These are phyloP conservation scores for Kryptolebias ocellatus DNA, from an alignment of 2,797 vertebrate species.

Conservation along the genomic window DNA sequence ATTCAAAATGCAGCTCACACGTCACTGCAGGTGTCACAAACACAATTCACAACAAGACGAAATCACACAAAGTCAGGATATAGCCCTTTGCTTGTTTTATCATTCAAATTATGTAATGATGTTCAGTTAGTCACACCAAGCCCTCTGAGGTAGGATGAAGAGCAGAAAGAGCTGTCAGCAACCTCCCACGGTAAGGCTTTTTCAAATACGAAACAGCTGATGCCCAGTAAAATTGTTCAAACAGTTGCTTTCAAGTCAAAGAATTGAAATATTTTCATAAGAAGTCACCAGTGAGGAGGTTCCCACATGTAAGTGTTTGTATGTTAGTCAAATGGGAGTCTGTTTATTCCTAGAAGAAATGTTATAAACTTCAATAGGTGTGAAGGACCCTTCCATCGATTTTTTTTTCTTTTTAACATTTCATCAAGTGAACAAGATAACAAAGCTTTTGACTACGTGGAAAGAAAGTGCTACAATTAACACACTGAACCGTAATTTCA, in stretches of 20 bases:
- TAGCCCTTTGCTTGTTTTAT: constrained; percentile 3
- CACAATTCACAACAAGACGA: neutral
- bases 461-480: too few relatives aligned
- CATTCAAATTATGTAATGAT: neutral
- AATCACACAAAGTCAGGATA: neutral
- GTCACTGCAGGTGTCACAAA: neutral
- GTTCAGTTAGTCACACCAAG: constrained; percentile 1
- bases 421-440: too few relatives aligned
- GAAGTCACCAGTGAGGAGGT: neutral
- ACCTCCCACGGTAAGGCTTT: neutral
- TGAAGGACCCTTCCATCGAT: neutral
- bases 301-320: too few relatives aligned
- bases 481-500: too few relatives aligned
- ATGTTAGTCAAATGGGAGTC: neutral
- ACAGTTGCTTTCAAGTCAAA: constrained; percentile 8
- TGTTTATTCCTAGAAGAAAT: neutral
- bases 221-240: constrained; percentile 4
- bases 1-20: neutral
- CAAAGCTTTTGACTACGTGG: too few relatives aligned
- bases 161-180: constrained; percentile 1
- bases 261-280: neutral
- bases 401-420: neutral
- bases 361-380: neutral
- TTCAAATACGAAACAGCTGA: constrained; percentile 10
- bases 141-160: neutral